A percentile compares a stretch with the other conserved stretches of the same genome.
Evolutionary conservation across 2,113 vertebrate species (phyloP).

Genomic region (Nothoprocta perdicaria): DNA sequence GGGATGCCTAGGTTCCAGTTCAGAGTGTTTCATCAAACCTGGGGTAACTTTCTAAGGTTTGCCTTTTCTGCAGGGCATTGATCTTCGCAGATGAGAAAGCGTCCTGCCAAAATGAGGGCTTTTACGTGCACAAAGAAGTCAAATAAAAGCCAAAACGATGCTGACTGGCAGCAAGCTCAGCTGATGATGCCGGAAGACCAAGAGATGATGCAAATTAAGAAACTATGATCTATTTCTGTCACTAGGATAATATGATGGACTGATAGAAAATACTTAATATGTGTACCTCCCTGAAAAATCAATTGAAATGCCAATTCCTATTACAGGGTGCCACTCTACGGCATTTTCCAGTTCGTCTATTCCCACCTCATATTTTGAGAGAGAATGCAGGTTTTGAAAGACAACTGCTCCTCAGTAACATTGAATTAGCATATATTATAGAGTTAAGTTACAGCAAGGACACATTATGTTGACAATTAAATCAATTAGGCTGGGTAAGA

Average conservation of each 20-base stretch:
- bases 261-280: not conserved
- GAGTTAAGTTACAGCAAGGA: not conserved
- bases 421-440: not conserved
- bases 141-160: not conserved
- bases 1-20: not conserved
- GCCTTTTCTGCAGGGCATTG: not conserved
- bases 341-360: not conserved
- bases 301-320: not conserved
- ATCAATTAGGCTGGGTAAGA: not conserved
- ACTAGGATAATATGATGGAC: not conserved
- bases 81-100: not conserved
- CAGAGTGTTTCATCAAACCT: not conserved
- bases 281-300: not conserved
- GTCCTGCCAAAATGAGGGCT: not conserved
- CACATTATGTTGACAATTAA: not conserved
- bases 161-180: not conserved
- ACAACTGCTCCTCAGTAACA: not conserved
- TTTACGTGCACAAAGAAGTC: not conserved
- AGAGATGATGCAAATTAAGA: not conserved
- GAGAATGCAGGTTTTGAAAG: not conserved
- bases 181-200: not conserved
- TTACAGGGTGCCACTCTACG: not conserved
- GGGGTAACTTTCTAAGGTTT: not conserved
- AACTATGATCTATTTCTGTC: not conserved
- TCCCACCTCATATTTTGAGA: not conserved